Percentiles rank a stretch among this genome's conserved stretches.
Evolutionary conservation across 2,888 invertebrate genomes (phyloP).

Genomic region (Ecdyonurus torrentis): DNA sequence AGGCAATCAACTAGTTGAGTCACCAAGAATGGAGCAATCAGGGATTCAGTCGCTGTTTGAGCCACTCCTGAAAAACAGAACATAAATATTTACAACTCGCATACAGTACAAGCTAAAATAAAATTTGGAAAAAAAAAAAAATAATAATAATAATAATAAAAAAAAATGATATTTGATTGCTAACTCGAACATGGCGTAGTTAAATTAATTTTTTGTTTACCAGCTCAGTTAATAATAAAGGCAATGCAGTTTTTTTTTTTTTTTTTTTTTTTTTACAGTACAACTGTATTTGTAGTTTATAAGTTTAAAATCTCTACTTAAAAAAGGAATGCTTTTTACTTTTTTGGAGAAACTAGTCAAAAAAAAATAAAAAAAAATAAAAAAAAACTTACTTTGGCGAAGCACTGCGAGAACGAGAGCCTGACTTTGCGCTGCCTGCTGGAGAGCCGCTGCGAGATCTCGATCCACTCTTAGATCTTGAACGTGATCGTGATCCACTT

Average conservation of each 20-base stretch:
- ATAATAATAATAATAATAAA: not conserved
- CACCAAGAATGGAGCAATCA: not conserved
- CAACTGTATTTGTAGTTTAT: not conserved
- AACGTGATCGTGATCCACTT: slow-evolving; percentile 17
- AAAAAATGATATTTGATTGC: not conserved
- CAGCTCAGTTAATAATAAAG: too few species aligned
- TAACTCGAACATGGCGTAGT: too few species aligned
- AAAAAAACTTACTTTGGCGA: slow-evolving; percentile 12
- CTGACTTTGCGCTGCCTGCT: slow-evolving; percentile 10
- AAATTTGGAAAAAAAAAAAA: too few species aligned
- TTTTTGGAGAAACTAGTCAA: not conserved
- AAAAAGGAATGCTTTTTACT: too few species aligned
- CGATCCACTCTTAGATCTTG: slow-evolving; percentile 18
- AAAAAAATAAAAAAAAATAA: not conserved
- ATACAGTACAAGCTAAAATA: too few species aligned
- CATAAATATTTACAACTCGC: not conserved
- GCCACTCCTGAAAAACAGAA: slow-evolving; percentile 6
- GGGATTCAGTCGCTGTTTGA: slow-evolving; percentile 8
- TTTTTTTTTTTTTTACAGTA: too few species aligned
- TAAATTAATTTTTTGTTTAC: too few species aligned
- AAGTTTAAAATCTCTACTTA: not conserved
- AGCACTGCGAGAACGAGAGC: slow-evolving; percentile 19
- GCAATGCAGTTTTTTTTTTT: too few species aligned
- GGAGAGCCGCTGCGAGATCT: slow-evolving; percentile 20
- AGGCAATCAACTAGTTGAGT: too few species aligned